Evolutionary conservation across 2,113 vertebrate species (phyloP), one percentile per base, ranked within the genome.

Genomic region (Gasterosteus nipponicus): DNA sequence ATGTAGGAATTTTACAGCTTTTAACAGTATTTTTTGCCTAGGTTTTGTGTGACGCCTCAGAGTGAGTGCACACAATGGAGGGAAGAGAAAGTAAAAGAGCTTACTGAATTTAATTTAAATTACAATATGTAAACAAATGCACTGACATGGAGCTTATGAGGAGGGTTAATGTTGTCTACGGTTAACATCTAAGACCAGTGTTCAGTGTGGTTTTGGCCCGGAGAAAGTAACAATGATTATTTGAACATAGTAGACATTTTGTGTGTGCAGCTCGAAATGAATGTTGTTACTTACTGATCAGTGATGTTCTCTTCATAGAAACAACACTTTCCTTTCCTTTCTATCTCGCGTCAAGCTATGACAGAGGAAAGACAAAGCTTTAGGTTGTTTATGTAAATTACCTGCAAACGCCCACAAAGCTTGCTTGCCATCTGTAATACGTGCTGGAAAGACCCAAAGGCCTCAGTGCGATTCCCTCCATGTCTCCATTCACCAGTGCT

Each of bases 321-420:
- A 77, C 56, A 16, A 51, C 22, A 38, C 66, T 65, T 61, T 75
- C 18, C 47, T 61, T 63, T 42, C 60, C 44, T 84, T 71, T 73
- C 1, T 71, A 39, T 83, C 81, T 74, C 42, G 7, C 14, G n/a
- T 57, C 10, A 47, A 60, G 73, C 53, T 56, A 26, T 35, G 63
- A 56, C 42, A 54, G 18, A 49, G 41, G 39, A 39, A 15, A 49
- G 60, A 64, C 5, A 33, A 56, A 53, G 38, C 57, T 74, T 59
- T 72, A 39, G 62, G 35, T 57, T 60, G 54, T 80, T 84, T 58
- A 81, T 90, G 80, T 78, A 79, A 86, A 77, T 85, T 62, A 60
- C 54, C 31, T 70, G 42, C 80, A 81, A 49, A 78, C 39, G 14
- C 82, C 75, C 46, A 83, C 82, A 82, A 29, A 66, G 76, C 76